Evolutionary conservation across 1,140 invertebrate genomes (phyloP), one percentile per base, ranked within the genome.

Genomic region (Zaprionus africanus): DNA sequence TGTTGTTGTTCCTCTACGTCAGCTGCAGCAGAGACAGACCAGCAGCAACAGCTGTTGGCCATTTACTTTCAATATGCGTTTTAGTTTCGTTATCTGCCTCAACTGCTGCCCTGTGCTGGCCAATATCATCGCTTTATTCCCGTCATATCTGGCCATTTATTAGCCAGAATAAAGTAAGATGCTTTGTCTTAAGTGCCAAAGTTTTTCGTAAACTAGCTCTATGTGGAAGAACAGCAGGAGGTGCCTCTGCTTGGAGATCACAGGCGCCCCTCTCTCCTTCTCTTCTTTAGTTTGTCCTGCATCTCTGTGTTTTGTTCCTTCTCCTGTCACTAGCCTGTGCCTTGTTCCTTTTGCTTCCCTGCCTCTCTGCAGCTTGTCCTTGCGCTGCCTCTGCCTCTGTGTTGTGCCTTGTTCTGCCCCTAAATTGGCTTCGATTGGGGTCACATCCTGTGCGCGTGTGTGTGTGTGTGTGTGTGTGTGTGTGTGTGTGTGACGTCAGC

Each of bases 41-140:
- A 43, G 82, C 79, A 22, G 26, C 68, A 64, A 51, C 57, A 69
- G 82, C 82, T 85, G 82, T 73, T 85, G 76, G 34, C 58, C 80
- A 87, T 86, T 86, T 86, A 80, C 83, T 88, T 88, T 87, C 80
- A 82, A 87, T 86, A 87, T 87, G 78, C 80, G 72, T 69, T 65
- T 63, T 41, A 61, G 57, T 61, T 67, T 56, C 6, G 9, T 67
- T 38, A 49, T 65, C 9, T 46, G 12, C 11, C 13, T 12, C 28
- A 7, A 31, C 28, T 34, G 41, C n/a, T 28, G 28, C 7, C 57
- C 15, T 4, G 9, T 28, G 54, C 26, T 36, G 41, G n/a, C 15
- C 17, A 51, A 51, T 51, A 24, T 13, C 17, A 13, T 5, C 17
- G 46, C 19, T 24, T 46, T 46, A 46, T 46, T 51, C 19, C 46